Percentiles rank a stretch among this genome's conserved stretches.
phyloP scores from a whole-genome alignment of 1,140 invertebrate genomes.

The Galendromus occidentalis region DNA sequence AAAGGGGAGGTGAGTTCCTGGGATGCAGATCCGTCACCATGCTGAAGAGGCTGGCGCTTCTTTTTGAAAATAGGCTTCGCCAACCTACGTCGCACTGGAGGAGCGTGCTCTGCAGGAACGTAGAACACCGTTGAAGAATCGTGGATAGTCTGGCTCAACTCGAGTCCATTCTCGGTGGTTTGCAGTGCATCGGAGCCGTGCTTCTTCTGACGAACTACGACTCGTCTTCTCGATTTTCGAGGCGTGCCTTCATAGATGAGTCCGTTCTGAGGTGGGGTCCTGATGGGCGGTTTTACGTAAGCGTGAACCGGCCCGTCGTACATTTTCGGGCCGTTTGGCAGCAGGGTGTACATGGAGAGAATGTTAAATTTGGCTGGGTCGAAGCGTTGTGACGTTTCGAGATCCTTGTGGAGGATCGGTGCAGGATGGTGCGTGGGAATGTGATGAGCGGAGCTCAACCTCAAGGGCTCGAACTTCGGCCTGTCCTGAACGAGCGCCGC shows the following conservation, averaged over 20 bases:
- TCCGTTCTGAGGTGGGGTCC: neutral
- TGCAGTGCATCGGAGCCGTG: neutral
- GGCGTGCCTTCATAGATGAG: neutral
- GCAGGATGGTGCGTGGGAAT: neutral
- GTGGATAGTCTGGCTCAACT: neutral
- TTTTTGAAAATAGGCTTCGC: constrained; percentile 10
- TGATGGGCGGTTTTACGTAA: neutral
- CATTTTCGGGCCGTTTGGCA: constrained; percentile 6
- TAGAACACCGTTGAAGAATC: constrained; percentile 3
- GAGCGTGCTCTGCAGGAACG: constrained; percentile 7
- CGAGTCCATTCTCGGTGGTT: neutral
- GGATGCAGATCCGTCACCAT: neutral
- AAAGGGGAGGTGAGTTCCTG: neutral
- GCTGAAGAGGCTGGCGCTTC: constrained; percentile 11
- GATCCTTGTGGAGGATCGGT: neutral
- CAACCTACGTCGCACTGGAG: constrained; percentile 2
- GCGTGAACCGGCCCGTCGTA: constrained; percentile 2
- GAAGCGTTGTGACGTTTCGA: neutral
- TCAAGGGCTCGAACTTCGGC: neutral
- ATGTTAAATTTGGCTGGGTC: neutral
- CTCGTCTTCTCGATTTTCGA: neutral
- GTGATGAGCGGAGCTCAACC: neutral
- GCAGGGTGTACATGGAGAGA: constrained; percentile 2
- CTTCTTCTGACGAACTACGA: neutral
- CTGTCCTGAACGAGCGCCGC: neutral